Conservation (phyloP, 2,113 vertebrate species). For the Gulo gulo region DNA sequence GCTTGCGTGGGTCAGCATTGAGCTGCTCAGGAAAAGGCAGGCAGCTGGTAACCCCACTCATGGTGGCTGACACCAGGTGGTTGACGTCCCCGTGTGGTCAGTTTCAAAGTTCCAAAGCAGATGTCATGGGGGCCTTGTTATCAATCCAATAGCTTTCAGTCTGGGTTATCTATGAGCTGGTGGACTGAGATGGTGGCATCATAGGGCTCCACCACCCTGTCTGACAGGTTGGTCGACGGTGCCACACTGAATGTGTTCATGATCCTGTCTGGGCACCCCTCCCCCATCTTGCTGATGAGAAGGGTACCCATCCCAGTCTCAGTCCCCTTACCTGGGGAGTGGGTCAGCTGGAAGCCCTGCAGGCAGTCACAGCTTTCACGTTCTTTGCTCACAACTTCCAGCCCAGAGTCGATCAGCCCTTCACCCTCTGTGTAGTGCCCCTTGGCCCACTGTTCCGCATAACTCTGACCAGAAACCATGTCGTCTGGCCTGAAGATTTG, state of each 20-base stretch:
- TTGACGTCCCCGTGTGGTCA: not conserved
- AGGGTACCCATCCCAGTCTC: not conserved
- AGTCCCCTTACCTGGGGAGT: not conserved
- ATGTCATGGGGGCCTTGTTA: not conserved
- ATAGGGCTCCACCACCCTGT: not conserved
- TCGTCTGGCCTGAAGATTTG: not conserved
- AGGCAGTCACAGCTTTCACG: not conserved
- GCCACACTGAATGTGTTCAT: not conserved
- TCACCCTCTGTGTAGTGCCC: not conserved
- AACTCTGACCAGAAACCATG: not conserved
- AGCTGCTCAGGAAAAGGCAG: not conserved
- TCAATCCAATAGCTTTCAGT: not conserved
- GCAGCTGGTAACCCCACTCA: not conserved
- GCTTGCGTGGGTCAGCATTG: not conserved
- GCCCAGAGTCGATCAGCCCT: not conserved
- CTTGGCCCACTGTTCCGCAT: not conserved
- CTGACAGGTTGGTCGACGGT: fast-evolving
- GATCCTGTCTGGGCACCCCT: not conserved
- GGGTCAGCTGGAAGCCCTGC: not conserved
- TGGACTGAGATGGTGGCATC: not conserved
- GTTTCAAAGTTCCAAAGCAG: not conserved
- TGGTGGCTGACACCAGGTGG: not conserved
- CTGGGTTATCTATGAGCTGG: not conserved
- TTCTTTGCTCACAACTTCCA: not conserved
- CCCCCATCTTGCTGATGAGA: not conserved